These are phyloP conservation scores for Ctenosaura bakeri DNA, from an alignment of 2,797 vertebrate genomes.

Conservation along the genomic window DNA sequence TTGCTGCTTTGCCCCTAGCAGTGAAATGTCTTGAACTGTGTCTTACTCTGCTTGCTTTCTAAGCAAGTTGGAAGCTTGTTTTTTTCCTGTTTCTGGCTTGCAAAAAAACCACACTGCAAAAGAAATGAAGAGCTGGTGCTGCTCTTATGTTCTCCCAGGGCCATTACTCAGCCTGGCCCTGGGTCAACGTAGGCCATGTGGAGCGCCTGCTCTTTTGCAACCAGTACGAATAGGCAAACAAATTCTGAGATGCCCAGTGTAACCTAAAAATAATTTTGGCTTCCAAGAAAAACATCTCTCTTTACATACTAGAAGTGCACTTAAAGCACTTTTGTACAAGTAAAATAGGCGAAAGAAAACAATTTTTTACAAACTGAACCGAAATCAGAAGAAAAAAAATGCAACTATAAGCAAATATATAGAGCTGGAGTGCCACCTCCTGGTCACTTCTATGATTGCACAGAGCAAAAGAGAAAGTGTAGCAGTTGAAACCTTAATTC, in stretches of 20 bases:
- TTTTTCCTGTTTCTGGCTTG: neutral
- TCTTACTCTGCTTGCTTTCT: neutral
- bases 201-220: neutral
- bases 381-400: too few species aligned
- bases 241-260: neutral
- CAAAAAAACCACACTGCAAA: neutral
- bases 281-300: neutral
- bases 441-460: neutral
- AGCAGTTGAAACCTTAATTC: neutral
- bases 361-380: neutral
- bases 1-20: too few species aligned
- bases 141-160: too few species aligned
- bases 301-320: neutral
- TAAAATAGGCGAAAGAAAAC: neutral
- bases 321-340: neutral
- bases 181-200: neutral
- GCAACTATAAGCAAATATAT: too few species aligned
- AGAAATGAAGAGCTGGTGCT: neutral
- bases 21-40: too few species aligned
- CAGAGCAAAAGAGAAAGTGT: too few species aligned
- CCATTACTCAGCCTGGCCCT: neutral
- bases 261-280: neutral
- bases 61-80: neutral
- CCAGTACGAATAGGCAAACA: neutral
- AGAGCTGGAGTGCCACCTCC: neutral